phyloP scores from a whole-genome alignment of 2,888 invertebrate genomes.

The Mycalesis mineus region DNA sequence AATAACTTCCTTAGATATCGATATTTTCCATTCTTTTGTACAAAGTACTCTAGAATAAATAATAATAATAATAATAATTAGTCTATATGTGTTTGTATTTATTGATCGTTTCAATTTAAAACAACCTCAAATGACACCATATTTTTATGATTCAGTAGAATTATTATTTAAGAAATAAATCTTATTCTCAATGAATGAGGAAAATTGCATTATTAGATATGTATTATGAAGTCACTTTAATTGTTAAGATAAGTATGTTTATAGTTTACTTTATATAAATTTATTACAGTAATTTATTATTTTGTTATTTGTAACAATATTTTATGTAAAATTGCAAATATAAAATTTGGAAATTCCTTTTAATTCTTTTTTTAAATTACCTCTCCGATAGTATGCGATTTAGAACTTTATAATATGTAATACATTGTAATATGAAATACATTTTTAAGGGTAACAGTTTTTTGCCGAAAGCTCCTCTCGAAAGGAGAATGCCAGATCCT shows the following conservation, averaged over 20 bases:
- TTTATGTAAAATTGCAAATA: constrained; percentile 1
- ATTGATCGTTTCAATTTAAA: too few species aligned
- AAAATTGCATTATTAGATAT: too few species aligned
- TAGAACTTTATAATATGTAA: too few species aligned
- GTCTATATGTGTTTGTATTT: too few species aligned
- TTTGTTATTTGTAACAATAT: background rate
- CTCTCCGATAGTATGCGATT: background rate
- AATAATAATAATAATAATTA: background rate
- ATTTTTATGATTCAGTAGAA: too few species aligned
- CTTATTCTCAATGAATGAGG: too few species aligned
- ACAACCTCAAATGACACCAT: too few species aligned
- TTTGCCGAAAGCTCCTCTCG: too few species aligned
- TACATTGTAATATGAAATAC: too few species aligned
- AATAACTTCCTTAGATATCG: background rate
- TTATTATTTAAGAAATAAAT: too few species aligned
- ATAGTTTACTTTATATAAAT: background rate
- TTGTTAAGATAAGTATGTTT: background rate
- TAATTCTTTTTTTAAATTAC: background rate
- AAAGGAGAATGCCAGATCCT: too few species aligned
- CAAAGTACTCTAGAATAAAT: constrained; percentile 2
- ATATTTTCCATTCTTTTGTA: constrained; percentile 3
- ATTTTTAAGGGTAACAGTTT: too few species aligned
- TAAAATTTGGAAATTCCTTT: background rate
- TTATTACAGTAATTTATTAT: constrained; percentile 1
- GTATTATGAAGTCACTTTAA: background rate